Evolutionary conservation across 2,797 vertebrate species (phyloP), one percentile per base, ranked within the genome.

Genomic region (Sternotherus odoratus): DNA sequence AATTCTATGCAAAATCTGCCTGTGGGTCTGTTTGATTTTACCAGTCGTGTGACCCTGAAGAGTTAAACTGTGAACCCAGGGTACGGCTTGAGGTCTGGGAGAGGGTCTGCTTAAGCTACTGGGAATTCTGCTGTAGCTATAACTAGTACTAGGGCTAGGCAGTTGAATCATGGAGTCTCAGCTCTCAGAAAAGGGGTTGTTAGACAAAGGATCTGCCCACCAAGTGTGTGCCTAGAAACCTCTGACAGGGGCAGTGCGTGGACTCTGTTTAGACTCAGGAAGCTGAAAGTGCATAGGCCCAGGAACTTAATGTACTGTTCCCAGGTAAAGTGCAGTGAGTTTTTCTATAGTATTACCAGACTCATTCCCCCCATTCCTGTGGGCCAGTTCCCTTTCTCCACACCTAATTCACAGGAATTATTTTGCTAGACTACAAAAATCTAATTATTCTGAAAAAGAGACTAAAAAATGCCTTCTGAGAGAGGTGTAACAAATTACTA

Each of bases 401-500:
- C 39, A 79, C 77, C 24, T 53, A 26, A 90, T 51, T 77, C n/a
- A 26, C 8, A 72, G 26, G 69, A 79, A 74, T 86, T 84, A 88
- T 43, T 90, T 91, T 84, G 53, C 51, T 77, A 86, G 79, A 79
- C 39, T 60, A 63, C 46, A 77, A 79, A 79, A 46, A 83, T 53
- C 54, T 63, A 63, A 77, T 88, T 91, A 85, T 60, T 82, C 8
- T 26, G 69, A n/a, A n/a, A 39, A 72, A 83, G 51, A 23, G 1
- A 3, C 24, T 89, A 16, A n/a, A 17, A 43, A 77, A 7, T 19
- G 5, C 69, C 79, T 82, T 83, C 79, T 89, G 54, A 83, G 89
- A 33, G 46, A 92, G 60, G n/a, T 28, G 30, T 90, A 88, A 89
- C 50, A 90, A 51, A 79, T 91, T 79, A 54, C 72, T 54, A 88